These are phyloP conservation scores for Vombatus ursinus DNA, from an alignment of 2,113 vertebrate species.

Conservation along the genomic window DNA sequence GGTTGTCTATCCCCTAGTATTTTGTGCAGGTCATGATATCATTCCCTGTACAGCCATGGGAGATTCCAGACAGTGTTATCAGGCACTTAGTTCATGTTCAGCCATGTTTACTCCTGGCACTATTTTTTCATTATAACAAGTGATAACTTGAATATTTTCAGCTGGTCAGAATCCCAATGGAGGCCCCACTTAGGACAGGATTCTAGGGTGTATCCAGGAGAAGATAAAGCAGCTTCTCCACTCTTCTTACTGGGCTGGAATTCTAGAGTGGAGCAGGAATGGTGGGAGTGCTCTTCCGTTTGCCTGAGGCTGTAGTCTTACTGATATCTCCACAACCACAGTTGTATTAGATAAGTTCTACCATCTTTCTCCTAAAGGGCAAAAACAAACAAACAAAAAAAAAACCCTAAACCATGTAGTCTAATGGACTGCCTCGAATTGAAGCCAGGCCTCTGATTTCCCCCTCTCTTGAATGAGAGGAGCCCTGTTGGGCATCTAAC, in stretches of 20 bases:
- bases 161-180: constrained; percentile 11
- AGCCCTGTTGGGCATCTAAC: neutral
- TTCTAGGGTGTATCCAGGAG: neutral
- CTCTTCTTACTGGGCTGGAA: neutral
- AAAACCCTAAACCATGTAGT: neutral
- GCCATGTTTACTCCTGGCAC: neutral
- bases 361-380: neutral
- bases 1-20: neutral
- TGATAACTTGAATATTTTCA: constrained; percentile 10
- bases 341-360: neutral
- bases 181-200: neutral
- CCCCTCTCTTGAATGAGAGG: neutral
- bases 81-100: neutral
- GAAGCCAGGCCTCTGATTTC: neutral
- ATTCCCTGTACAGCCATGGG: neutral
- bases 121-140: constrained; percentile 27
- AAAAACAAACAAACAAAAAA: constrained; percentile 5
- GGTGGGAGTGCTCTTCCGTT: neutral
- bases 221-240: neutral
- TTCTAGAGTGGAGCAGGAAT: neutral
- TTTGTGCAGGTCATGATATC: constrained; percentile 31
- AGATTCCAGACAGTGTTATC: neutral
- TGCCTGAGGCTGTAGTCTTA: neutral
- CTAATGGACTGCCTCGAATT: neutral
- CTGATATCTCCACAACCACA: neutral